A percentile compares a stretch with the other conserved stretches of the same genome.
These are phyloP conservation scores for Archips xylosteana DNA, from an alignment of 2,888 invertebrate species.

Conservation along the genomic window DNA sequence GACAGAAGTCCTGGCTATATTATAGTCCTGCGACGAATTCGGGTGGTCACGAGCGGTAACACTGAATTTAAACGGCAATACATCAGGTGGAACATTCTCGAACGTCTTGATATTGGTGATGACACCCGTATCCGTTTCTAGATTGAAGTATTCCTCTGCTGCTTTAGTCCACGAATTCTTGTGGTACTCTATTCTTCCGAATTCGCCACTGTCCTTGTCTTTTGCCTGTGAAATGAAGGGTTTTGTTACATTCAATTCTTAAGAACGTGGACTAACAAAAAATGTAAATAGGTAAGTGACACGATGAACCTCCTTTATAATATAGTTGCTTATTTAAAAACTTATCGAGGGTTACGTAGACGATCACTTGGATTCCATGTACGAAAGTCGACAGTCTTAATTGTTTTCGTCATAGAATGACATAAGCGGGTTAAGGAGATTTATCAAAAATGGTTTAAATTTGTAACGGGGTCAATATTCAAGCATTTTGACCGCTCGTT, in stretches of 20 bases:
- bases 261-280: no score
- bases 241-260: background rate
- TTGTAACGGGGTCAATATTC: no score
- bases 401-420: no score
- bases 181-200: conserved; percentile 91
- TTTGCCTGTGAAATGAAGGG: conserved; percentile 85
- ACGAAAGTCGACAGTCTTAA: no score
- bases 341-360: no score
- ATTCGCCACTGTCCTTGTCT: conserved; percentile 94
- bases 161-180: conserved; percentile 79
- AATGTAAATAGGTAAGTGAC: no score
- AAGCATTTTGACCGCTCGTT: no score
- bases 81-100: conserved; percentile 86
- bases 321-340: no score
- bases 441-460: no score
- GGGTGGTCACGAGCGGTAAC: conserved; percentile 92
- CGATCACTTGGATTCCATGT: no score
- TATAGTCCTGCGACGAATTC: conserved; percentile 86
- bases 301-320: no score
- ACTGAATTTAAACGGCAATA: conserved; percentile 90
- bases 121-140: conserved; percentile 91
- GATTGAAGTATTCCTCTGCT: conserved; percentile 88
- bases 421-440: no score
- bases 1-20: conserved; percentile 87
- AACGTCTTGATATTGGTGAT: conserved; percentile 91